A percentile compares a stretch with the other conserved stretches of the same genome.
Evolutionary conservation across 2,888 invertebrate genomes (phyloP).

Genomic region (Chymomyza fuscimana): DNA sequence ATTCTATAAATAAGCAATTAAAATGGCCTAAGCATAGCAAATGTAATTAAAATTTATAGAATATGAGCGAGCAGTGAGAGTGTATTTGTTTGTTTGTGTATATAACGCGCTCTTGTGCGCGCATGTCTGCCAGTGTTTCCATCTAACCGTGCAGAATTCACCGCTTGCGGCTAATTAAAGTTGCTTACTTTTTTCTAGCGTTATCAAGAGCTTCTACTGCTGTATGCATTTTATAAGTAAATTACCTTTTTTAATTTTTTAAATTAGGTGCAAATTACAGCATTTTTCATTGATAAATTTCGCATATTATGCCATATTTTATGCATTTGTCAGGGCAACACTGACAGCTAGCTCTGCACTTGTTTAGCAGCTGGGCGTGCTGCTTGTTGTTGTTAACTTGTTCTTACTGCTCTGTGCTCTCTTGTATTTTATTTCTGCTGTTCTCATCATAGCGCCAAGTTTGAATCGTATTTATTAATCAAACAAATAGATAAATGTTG

Average conservation of each 20-base stretch:
- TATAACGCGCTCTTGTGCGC: slow-evolving; percentile 19
- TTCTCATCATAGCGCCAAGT: not conserved
- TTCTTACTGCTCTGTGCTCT: not conserved
- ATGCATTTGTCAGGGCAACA: slow-evolving; percentile 26
- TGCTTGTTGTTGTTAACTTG: slow-evolving; percentile 5
- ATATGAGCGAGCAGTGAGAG: slow-evolving; percentile 33
- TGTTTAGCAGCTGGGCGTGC: slow-evolving; percentile 32
- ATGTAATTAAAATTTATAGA: slow-evolving; percentile 29
- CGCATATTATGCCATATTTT: not conserved
- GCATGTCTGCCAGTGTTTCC: slow-evolving; percentile 16
- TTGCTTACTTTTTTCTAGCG: not conserved
- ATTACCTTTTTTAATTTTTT: not conserved
- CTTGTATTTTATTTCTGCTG: no score
- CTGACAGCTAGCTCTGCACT: slow-evolving; percentile 24
- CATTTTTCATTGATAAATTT: slow-evolving; percentile 34
- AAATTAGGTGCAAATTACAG: not conserved
- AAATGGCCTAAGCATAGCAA: slow-evolving; percentile 28
- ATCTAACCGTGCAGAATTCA: not conserved
- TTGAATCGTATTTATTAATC: not conserved
- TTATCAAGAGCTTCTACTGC: no score
- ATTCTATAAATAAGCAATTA: slow-evolving; percentile 32
- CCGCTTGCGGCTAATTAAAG: not conserved
- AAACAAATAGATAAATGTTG: not conserved
- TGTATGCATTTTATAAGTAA: not conserved
- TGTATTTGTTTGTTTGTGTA: slow-evolving; percentile 36